Evolutionary conservation across 2,888 invertebrate genomes (phyloP), one percentile per base, ranked within the genome.

Genomic region (Sphaerolaimus hirsutus): DNA sequence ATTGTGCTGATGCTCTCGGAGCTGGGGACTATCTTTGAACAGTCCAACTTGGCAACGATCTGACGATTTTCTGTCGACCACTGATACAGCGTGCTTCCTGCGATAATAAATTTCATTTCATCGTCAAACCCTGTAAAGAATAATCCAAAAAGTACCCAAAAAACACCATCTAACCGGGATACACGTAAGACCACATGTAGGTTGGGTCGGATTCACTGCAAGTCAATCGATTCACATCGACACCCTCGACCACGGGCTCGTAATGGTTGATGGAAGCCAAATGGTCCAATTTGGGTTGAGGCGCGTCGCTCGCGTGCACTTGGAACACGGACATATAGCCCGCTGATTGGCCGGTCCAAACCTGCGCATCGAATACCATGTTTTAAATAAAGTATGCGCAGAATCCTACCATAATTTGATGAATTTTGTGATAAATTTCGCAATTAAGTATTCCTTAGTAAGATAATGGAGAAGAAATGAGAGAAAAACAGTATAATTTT

Each of bases 1-100:
- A 84, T 82, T 29, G 83, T 82, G 66, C 82, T 81, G 45, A 86
- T 70, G 57, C 81, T 83, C 65, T 86, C 87, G 17, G 81, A 84
- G 64, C 82, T 82, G 1, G 87, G 87, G 53, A 79, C 78, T 55
- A 87, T 70, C 67, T 84, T 86, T 40, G 80, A 81, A 68, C 86
- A 81, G 67, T 91, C 89, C 47, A 91, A 69, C 54, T 78, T 76
- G 52, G 79, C 79, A 2, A 76, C 68, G 51, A 81, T 76, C 46
- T 69, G 68, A 50, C 77, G 74, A 0, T 72, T 71, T 1, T 68
- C 67, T 1, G 75, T 72, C 56, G 79, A 77, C 84, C 84, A 89
- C 59, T 81, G 81, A 65, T 81, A 83, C 17, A 89, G 78, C 53
- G 79, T 75, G 58, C 79, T 81, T 1, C 86, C 79, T 74, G 64